Evolutionary conservation across 2,113 vertebrate species (phyloP), one percentile per base, ranked within the genome.

Genomic region (Aramus guarauna): DNA sequence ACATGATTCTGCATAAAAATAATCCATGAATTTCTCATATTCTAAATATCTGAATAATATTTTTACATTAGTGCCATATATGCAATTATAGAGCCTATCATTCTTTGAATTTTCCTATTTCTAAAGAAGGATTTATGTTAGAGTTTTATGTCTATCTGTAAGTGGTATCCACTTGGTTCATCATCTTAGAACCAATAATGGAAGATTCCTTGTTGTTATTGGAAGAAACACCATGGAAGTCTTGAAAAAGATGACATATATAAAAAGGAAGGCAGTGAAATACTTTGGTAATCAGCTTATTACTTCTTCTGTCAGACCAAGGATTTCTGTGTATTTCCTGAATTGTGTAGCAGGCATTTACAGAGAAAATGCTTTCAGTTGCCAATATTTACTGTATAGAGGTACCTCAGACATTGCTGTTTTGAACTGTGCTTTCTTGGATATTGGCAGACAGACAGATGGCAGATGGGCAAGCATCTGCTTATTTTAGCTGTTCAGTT

Each of bases 401-500:
- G 7, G 5, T 79, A 79, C 21, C 18, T 79, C 53, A 68, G 58
- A 79, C 39, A 48, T 11, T 43, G 21, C 39, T 69, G 32, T 19
- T 96, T 69, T 8, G 1, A 86, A 37, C 29, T 69, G 12, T 66
- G 22, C 27, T 88, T 83, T 73, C 75, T 77, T 94, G 50, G 59
- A 45, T 18, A 23, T 30, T 60, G 66, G 56, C 39, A 88, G 84
- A n/a, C 18, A 77, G 43, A 86, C 26, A 89, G 52, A 68, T 47
- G 66, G 74, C 82, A 94, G 91, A 73, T 90, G 67, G 75, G 63
- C 6, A 93, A 88, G 22, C 91, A 93, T 55, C 79, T 93, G 78
- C 19, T 92, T 88, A n/a, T 83, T 95, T 90, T 64, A 85, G 23
- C 23, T 88, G 29, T 93, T 80, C 17, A 60, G 19, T 79, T 80